Percentiles rank a stretch among this genome's conserved stretches.
These are phyloP conservation scores for Rhynchopsitta pachyrhyncha DNA, from an alignment of 2,113 vertebrate species.

Conservation along the genomic window DNA sequence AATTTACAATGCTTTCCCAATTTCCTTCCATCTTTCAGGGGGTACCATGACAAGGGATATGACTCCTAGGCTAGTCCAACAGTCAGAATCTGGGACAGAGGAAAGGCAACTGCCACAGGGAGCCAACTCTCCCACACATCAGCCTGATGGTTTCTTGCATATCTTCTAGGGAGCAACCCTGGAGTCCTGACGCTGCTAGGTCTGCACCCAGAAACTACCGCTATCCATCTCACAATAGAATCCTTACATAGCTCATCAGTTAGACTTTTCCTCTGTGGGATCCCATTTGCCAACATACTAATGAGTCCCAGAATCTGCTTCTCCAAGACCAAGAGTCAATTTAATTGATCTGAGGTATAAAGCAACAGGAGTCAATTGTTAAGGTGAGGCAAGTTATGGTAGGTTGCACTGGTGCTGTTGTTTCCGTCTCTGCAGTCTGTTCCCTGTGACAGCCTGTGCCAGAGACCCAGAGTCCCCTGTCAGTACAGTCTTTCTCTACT, in stretches of 20 bases:
- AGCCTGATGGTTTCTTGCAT: neutral
- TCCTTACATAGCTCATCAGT: neutral
- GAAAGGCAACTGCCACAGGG: neutral
- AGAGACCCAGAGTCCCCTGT: neutral
- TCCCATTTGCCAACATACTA: neutral
- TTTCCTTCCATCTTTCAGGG: neutral
- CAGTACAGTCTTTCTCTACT: neutral
- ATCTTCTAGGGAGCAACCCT: neutral
- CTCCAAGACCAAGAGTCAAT: neutral
- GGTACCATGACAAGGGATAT: neutral
- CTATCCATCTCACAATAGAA: neutral
- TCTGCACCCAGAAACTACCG: neutral
- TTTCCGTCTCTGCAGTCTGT: neutral
- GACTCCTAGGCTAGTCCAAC: no score
- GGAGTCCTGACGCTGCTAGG: neutral
- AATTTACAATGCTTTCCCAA: neutral
- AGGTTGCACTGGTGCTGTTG: neutral
- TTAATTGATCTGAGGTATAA: neutral
- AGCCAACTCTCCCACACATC: neutral
- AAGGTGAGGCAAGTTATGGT: neutral
- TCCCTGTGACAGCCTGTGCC: neutral
- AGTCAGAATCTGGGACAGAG: neutral
- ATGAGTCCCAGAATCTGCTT: neutral
- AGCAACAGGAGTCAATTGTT: neutral
- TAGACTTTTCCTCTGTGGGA: neutral